Evolutionary conservation across 2,888 invertebrate species (phyloP).

Genomic region (Aricia artaxerxes): DNA sequence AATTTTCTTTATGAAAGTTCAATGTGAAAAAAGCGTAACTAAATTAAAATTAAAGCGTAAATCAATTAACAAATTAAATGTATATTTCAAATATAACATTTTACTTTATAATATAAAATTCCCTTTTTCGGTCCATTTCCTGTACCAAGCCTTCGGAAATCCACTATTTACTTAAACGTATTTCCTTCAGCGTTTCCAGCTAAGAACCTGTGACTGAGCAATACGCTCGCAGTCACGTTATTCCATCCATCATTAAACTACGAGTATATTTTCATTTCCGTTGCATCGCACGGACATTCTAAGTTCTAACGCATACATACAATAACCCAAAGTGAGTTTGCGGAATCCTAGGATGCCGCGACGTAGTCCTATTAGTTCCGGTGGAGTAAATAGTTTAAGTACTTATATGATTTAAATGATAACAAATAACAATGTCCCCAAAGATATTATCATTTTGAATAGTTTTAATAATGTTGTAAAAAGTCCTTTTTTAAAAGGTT

Average conservation of each 20-base stretch:
- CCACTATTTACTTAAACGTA: background rate
- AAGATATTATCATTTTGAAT: no score
- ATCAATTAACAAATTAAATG: background rate
- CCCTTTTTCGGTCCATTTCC: background rate
- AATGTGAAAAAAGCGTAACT: background rate
- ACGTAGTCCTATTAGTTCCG: background rate
- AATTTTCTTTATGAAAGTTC: background rate
- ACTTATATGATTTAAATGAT: no score
- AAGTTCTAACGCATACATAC: background rate
- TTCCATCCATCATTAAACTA: background rate
- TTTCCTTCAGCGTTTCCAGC: background rate
- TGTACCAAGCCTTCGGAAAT: background rate
- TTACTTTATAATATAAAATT: background rate
- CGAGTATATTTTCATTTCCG: slow-evolving; percentile 6
- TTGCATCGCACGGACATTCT: background rate
- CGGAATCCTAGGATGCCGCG: background rate
- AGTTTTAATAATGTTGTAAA: background rate
- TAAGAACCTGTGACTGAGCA: background rate
- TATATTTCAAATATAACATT: background rate
- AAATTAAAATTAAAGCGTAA: background rate
- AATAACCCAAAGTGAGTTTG: background rate
- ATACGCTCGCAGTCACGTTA: background rate
- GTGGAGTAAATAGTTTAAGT: background rate
- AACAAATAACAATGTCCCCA: no score
- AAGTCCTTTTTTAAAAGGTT: background rate